Evolutionary conservation across 2,113 vertebrate species (phyloP), one percentile per base, ranked within the genome.

Genomic region (Mixornis gularis): DNA sequence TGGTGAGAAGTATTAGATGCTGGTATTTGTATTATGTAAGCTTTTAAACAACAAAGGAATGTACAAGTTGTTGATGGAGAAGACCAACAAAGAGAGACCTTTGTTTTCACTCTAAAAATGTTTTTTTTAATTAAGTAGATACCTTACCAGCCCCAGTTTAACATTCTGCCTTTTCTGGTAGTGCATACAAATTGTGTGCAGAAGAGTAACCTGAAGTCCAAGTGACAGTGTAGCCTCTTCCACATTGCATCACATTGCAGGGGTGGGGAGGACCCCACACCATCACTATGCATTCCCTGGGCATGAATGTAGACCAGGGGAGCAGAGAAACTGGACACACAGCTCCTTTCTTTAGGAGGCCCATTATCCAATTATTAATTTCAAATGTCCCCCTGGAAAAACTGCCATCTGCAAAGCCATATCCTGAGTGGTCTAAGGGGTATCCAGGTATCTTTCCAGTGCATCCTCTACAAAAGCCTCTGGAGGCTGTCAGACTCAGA

Each of bases 61-160:
- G 73, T 80, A 53, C 19, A 56, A 79, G 59, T 55, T 11, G 20
- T 34, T 78, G 70, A 66, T 49, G 72, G 68, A 60, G 52, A 96
- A 94, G 60, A 63, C 41, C 38, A 49, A 87, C 4, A 4, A 72
- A 53, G 19, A 41, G 63, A 66, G 32, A 43, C 69, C 70, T 82
- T 90, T 36, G 55, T 89, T 97, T 97, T 95, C 85, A 90, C 62
- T 79, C 76, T 78, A 89, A 95, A 95, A 36, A 26, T 32, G 38
- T 62, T 65, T 92, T 34, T 34, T 82, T 1, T 2, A 73, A 60
- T 63, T 34, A 40, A 48, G 36, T 7, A 34, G 49, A 58, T 58
- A 46, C 10, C 18, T 21, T 68, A 17, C 17, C 43, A 41, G 30
- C 20, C 19, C 22, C 20, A 30, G 14, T 58, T 84, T 65, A 66